Conservation (phyloP, 2,797 vertebrate species). For the Cyclura pinguis region DNA sequence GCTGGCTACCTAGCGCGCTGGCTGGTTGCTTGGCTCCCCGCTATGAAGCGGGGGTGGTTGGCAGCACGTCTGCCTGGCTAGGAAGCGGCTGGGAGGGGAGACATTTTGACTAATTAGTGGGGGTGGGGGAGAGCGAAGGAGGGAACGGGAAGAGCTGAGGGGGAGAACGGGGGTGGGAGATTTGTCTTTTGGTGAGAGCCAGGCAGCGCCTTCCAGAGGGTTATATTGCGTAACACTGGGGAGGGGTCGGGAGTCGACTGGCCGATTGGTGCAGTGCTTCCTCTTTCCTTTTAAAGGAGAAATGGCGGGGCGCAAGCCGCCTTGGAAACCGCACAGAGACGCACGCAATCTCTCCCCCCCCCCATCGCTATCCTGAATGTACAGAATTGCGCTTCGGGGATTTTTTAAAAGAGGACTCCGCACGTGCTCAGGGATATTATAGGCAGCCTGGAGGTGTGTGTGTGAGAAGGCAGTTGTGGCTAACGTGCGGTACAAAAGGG, state of each 20-base stretch:
- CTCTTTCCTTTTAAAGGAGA: not conserved
- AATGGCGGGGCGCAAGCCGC: too few relatives aligned
- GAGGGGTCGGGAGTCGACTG: not conserved
- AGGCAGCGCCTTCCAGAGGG: not conserved
- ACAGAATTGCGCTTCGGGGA: too few relatives aligned
- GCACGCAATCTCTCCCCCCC: fast-evolving
- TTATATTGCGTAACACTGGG: conserved; percentile 9
- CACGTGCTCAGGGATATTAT: not conserved
- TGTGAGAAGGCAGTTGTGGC: too few relatives aligned
- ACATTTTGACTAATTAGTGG: too few relatives aligned
- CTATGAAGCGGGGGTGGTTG: not conserved
- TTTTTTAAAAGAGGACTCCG: not conserved
- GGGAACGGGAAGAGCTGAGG: too few relatives aligned
- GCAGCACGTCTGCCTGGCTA: not conserved
- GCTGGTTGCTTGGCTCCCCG: not conserved
- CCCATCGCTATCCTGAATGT: fast-evolving
- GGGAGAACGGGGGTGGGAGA: not conserved
- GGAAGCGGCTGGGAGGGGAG: not conserved
- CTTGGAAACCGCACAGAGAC: not conserved
- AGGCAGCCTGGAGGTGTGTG: not conserved
- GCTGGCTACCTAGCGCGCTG: not conserved
- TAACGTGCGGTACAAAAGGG: not conserved
- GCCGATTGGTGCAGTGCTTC: not conserved
- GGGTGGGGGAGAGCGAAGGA: too few relatives aligned
- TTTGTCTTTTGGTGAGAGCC: too few relatives aligned